Conservation (phyloP, 1,140 invertebrate genomes). For the Zaprionus tsacasi region DNA sequence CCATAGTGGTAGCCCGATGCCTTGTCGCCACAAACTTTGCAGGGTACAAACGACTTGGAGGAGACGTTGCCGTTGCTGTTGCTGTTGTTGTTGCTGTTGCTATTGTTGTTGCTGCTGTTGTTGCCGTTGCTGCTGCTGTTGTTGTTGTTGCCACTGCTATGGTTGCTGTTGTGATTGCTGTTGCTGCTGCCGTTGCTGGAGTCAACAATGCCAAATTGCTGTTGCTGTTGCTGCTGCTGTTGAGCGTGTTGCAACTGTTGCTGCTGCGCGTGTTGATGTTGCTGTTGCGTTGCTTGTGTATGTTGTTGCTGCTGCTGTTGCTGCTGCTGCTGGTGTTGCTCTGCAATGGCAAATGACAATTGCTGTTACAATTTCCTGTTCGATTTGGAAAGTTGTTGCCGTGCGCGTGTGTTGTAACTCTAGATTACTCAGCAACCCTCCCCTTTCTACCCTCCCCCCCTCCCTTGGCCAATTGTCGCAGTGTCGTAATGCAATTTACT, state of each 20-base stretch:
- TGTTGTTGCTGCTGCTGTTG: constrained; percentile 31
- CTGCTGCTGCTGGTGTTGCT: constrained; percentile 57
- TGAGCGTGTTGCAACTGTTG: constrained; percentile 37
- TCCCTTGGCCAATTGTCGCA: background rate
- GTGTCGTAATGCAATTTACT: constrained; percentile 48
- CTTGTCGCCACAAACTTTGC: constrained; percentile 99
- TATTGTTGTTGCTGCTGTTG: constrained; percentile 46
- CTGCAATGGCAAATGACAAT: constrained; percentile 69
- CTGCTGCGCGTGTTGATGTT: constrained; percentile 52
- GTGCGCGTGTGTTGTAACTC: constrained; percentile 34
- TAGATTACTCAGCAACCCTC: constrained; percentile 41
- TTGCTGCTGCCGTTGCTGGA: constrained; percentile 85
- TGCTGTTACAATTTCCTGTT: constrained; percentile 48
- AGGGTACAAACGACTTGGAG: constrained; percentile 94
- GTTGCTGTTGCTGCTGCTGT: constrained; percentile 36
- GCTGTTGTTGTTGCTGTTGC: constrained; percentile 86
- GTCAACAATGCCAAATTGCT: constrained; percentile 20
- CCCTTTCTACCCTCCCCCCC: background rate
- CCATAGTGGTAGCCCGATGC: constrained; percentile 99
- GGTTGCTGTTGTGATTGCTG: constrained; percentile 83
- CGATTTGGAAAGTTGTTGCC: constrained; percentile 59
- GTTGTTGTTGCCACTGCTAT: constrained; percentile 83
- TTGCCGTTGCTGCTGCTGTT: constrained; percentile 71
- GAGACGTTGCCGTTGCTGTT: constrained; percentile 85
- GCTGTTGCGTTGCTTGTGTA: constrained; percentile 12